A percentile compares a stretch with the other conserved stretches of the same genome.
Conservation (phyloP, 2,888 invertebrate genomes). For the Scrobipalpa atriplicella region DNA sequence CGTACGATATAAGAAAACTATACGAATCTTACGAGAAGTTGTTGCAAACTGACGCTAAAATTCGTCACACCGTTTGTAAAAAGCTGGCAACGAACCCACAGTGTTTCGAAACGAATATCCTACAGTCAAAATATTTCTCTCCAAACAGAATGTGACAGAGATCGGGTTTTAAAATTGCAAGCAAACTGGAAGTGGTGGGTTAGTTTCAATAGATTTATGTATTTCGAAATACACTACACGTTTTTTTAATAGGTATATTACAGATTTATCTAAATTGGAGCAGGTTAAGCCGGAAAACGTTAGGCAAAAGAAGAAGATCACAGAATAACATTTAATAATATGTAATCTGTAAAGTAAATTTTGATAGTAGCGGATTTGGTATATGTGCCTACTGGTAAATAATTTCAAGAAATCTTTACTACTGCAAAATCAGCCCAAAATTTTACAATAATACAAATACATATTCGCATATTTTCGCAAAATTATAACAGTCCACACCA, state of each 20-base stretch:
- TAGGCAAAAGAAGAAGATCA: too few relatives aligned
- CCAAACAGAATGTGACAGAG: neutral
- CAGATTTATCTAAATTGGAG: too few relatives aligned
- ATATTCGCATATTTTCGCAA: neutral
- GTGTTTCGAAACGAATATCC: constrained; percentile 27
- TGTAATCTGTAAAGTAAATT: too few relatives aligned
- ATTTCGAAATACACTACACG: too few relatives aligned
- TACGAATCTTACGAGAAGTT: constrained; percentile 47
- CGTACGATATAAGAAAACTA: constrained; percentile 4
- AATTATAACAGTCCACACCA: neutral
- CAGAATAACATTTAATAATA: too few relatives aligned
- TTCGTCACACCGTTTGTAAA: constrained; percentile 52
- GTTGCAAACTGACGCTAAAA: constrained; percentile 60
- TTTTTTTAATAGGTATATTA: too few relatives aligned
- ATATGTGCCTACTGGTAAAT: too few relatives aligned
- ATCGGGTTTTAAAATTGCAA: constrained; percentile 2
- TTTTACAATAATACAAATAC: neutral
- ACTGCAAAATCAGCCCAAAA: too few relatives aligned
- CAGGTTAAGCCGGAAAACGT: too few relatives aligned
- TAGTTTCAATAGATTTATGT: too few relatives aligned
- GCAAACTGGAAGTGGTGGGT: neutral
- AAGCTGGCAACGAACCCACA: constrained; percentile 29
- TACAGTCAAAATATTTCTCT: constrained; percentile 12
- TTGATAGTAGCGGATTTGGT: too few relatives aligned
- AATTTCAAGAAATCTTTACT: too few relatives aligned